Base-by-base conservation (phyloP, 2,113 vertebrate species). In the Indicator indicator region DNA sequence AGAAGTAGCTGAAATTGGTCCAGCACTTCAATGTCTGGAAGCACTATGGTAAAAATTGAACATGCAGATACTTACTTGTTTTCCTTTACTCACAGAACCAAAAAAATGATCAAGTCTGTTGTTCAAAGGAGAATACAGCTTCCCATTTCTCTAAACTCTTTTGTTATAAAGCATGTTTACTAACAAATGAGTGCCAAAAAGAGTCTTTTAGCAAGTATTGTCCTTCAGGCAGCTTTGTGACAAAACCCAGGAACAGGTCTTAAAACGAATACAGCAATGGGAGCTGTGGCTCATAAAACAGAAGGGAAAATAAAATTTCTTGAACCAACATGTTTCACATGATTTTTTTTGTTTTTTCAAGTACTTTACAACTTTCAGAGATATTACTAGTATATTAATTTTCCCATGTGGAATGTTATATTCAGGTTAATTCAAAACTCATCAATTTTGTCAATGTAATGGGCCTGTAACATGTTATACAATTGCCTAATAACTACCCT, bases 341-440 rank as follows among this genome's bases (percentile, higher is more conserved):
- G 32, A n/a, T 32, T 73, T 70, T 73, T 70, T 93, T 69, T 69
- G 8, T 26, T 87, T 62, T 90, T 83, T 48, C 5, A 16, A 69
- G 44, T 36, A 16, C 12, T 86, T 80, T 83, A 63, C 44, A 84
- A 28, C 20, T 76, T 87, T 46, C 72, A 68, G 83, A 38, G 44
- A 67, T 24, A 50, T 90, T 68, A 73, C 46, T 6, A 24, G 36
- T 74, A 40, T 44, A 85, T 64, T 80, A 74, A 72, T 26, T 95
- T 90, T 71, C 58, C 64, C 24, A 36, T 27, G 40, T 83, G 50
- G 26, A 92, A 84, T 94, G 90, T 50, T 94, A 46, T 28, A 58
- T 78, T 64, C 55, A 83, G 17, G 20, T 88, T 95, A 72, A 90
- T 89, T 96, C 91, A 90, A 90, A 97, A 83, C 36, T 27, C 36